Evolutionary conservation across 2,113 vertebrate species (phyloP), one percentile per base, ranked within the genome.

Genomic region (Hyla sarda): DNA sequence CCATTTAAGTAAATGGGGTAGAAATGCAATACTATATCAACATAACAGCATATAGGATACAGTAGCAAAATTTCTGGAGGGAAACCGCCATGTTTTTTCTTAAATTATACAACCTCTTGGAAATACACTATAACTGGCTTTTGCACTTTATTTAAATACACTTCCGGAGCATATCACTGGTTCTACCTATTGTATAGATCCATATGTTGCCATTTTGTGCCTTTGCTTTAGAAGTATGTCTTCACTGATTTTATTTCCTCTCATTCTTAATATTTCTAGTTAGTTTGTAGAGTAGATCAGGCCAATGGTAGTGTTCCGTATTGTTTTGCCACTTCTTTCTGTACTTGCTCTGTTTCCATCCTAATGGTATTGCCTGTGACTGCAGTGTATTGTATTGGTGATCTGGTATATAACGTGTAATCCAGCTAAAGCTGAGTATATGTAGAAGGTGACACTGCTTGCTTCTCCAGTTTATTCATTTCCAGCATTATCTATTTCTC

Each of bases 381-480:
- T 62, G 54, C 78, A 45, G 54, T 80, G 77, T 80, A 80, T 60
- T 62, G 54, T 62, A 80, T 62, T 65, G 34, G 56, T 80, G 52
- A 80, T 45, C 77, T 80, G 77, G 23, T 80, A 80, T 41, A 14
- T 60, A 14, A 80, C 58, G 77, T 80, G 34, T 62, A 45, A 45
- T 45, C 34, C 32, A 62, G 56, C 34, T 80, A 62, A 47, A 16
- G 58, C 58, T 41, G 54, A 45, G 12, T 80, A 11, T 62, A 41
- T 37, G 56, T 80, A 80, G 78, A 80, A 62, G 78, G 56, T 62
- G 25, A 65, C 78, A 80, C 78, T 65, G 56, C 78, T 62, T 47
- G 12, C n/a, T n/a, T 62, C 25, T 60, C 21, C 54, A 7, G 10
- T 41, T 58, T 45, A 62, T 45, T 28, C n/a, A 41, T 80, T 45